Evolutionary conservation across 2,113 vertebrate species (phyloP).

Genomic region (Galeopterus variegatus): DNA sequence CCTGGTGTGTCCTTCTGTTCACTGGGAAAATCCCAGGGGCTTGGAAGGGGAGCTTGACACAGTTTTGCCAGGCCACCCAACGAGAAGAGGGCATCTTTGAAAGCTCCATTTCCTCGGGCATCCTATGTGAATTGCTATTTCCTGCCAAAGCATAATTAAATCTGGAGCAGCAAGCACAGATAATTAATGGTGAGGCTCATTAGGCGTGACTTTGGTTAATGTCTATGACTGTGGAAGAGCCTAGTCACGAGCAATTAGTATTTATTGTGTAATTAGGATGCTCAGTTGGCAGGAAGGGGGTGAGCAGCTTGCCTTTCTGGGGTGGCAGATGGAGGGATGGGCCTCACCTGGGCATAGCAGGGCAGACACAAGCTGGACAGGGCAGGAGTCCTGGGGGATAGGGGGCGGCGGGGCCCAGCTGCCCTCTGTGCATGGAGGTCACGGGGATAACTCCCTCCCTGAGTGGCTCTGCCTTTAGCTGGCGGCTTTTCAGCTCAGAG

Average conservation of each 20-base stretch:
- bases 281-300: slow-evolving; percentile 57
- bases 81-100: not conserved
- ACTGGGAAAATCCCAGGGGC: not conserved
- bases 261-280: slow-evolving; percentile 81
- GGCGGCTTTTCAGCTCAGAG: not conserved
- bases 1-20: not conserved
- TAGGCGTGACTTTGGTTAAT: slow-evolving; percentile 65
- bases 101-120: not conserved
- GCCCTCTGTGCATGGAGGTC: not conserved
- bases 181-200: slow-evolving; percentile 68
- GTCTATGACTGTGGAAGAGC: slow-evolving; percentile 65
- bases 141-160: slow-evolving; percentile 81
- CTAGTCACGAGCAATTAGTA: slow-evolving; percentile 70
- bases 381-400: not conserved
- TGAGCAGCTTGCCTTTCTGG: slow-evolving; percentile 52
- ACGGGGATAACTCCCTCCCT: rapidly evolving
- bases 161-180: slow-evolving; percentile 62
- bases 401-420: not conserved
- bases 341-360: not conserved
- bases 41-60: not conserved
- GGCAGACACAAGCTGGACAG: rapidly evolving
- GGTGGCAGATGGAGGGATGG: slow-evolving; percentile 24
- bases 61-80: not conserved
- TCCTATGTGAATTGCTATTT: slow-evolving; percentile 34
- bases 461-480: not conserved